A percentile compares a stretch with the other conserved stretches of the same genome.
phyloP scores from a whole-genome alignment of 2,113 vertebrate genomes.

The Rhagologus leucostigma region DNA sequence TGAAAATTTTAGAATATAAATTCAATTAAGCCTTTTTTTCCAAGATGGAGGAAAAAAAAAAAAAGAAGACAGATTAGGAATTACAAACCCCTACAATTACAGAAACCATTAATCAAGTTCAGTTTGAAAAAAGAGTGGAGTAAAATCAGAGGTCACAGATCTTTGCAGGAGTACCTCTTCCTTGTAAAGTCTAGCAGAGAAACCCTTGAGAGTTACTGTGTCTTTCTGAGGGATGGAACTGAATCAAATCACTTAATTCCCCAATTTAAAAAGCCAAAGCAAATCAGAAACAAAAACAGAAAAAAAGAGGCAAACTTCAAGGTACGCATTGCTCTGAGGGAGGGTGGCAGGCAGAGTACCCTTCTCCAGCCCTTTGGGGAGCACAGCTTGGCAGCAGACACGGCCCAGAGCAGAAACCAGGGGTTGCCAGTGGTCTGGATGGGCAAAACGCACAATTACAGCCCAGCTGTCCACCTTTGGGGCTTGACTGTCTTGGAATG shows the following conservation, averaged over 20 bases:
- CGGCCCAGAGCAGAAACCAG: background rate
- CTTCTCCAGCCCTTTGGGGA: background rate
- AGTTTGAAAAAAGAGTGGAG: slow-evolving; percentile 14
- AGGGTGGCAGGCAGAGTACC: background rate
- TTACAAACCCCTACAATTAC: slow-evolving; percentile 16
- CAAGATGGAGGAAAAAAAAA: background rate
- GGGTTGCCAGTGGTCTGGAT: background rate
- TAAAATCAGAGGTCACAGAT: slow-evolving; percentile 22
- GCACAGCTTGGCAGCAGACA: background rate
- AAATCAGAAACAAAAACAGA: background rate
- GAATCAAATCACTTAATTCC: background rate
- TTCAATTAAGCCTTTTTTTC: background rate
- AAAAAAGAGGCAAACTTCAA: background rate
- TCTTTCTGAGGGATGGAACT: background rate
- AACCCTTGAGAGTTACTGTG: background rate
- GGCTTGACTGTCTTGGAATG: background rate
- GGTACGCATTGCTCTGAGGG: background rate
- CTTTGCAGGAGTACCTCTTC: background rate
- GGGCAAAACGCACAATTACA: background rate
- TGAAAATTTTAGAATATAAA: slow-evolving; percentile 37
- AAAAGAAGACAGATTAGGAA: background rate
- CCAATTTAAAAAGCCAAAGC: background rate
- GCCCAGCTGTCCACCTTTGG: background rate
- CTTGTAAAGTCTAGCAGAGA: background rate
- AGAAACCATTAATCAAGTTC: slow-evolving; percentile 14